Evolutionary conservation across 2,113 vertebrate genomes (phyloP), one percentile per base, ranked within the genome.

Genomic region (Thymallus thymallus): DNA sequence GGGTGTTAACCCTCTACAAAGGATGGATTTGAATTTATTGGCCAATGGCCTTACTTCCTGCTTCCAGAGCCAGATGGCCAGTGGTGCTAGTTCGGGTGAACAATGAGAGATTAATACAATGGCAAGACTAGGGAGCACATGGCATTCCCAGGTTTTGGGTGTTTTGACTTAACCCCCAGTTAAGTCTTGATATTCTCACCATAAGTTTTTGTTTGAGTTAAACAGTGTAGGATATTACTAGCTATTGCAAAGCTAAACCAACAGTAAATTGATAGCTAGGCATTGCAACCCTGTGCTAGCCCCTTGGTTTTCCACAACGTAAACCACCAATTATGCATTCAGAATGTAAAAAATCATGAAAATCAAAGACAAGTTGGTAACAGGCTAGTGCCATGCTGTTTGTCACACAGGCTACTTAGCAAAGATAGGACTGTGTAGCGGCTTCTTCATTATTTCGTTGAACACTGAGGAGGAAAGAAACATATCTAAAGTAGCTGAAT

Each of bases 1-100:
- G 72, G 71, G 70, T 78, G 71, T 83, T 74, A 65, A 80, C 80
- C 68, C 75, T 81, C 77, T 65, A 77, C 66, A 69, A 75, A 80
- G 68, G 61, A 81, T 76, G 30, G 75, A 73, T 26, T 29, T 35
- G n/a, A 63, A 26, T 18, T 16, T 69, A 41, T 68, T 41, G 41
- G 26, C 20, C 9, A 41, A 41, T 41, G 35, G 35, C 35, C 58
- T 65, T 45, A 64, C 68, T 65, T 86, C 79, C 74, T 72, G 62
- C 30, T 69, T 82, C 23, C 65, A 71, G 20, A 16, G 68, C 32
- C 71, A 60, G 67, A 73, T 80, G 69, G 26, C 24, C 62, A 35
- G 22, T 22, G 12, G 0, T 56, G 32, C 14, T 7, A n/a, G 1
- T 3, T n/a, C 65, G 35, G 35, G 10, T 41, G 77, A 35, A 81